phyloP scores from a whole-genome alignment of 2,113 vertebrate species.

The Butastur rufipennis region DNA sequence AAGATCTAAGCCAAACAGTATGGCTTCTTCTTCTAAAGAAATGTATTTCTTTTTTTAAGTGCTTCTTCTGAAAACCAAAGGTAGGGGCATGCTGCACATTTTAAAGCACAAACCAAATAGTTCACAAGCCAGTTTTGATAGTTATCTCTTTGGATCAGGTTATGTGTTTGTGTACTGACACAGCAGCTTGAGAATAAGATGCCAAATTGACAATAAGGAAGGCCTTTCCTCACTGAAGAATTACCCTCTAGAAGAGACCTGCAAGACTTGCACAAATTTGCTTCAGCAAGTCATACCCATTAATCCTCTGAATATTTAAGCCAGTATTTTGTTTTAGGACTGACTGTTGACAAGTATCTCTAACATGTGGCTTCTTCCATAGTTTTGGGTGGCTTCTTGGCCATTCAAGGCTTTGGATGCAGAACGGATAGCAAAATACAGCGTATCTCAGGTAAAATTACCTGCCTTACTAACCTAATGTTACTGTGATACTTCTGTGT shows the following conservation, averaged over 20 bases:
- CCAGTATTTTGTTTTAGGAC: background rate
- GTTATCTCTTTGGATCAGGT: background rate
- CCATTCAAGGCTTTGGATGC: background rate
- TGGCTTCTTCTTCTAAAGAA: background rate
- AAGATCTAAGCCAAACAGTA: background rate
- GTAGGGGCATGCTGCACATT: background rate
- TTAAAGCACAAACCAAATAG: background rate
- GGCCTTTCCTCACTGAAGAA: background rate
- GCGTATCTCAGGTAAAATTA: background rate
- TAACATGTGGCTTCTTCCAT: background rate
- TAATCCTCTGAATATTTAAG: background rate
- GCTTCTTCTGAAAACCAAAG: background rate
- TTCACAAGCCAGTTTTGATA: background rate
- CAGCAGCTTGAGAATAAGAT: background rate
- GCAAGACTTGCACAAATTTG: background rate
- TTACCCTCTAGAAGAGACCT: background rate
- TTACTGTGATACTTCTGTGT: background rate
- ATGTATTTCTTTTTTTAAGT: background rate
- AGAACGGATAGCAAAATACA: background rate
- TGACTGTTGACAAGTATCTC: background rate
- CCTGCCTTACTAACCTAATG: background rate
- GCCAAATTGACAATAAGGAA: background rate
- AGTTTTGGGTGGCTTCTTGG: background rate
- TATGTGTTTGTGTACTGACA: background rate
- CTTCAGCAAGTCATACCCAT: background rate